Percentiles rank a stretch among this genome's conserved stretches.
These are phyloP conservation scores for Xylota sylvarum DNA, from an alignment of 2,888 invertebrate species.

Conservation along the genomic window DNA sequence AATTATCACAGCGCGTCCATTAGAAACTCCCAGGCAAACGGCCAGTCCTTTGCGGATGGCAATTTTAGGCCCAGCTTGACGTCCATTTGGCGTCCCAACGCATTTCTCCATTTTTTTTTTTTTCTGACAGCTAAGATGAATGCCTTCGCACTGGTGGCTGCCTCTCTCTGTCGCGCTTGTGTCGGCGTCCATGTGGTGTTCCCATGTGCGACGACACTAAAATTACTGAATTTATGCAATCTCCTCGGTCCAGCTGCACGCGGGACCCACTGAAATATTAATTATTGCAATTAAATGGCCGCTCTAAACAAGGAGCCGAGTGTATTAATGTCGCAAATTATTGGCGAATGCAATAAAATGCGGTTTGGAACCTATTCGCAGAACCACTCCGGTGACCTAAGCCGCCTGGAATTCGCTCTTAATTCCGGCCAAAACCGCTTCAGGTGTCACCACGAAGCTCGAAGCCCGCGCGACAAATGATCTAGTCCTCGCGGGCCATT, in stretches of 20 bases:
- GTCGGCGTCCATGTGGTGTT: not conserved
- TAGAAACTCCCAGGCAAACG: conserved; percentile 60
- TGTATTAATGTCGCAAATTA: conserved; percentile 74
- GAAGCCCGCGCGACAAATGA: conserved; percentile 58
- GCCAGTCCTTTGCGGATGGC: conserved; percentile 68
- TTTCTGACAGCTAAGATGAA: conserved; percentile 73
- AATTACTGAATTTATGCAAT: conserved; percentile 64
- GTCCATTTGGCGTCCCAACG: conserved; percentile 72
- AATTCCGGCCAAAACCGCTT: conserved; percentile 34
- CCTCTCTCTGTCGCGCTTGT: not conserved
- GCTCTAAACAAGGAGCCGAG: conserved; percentile 74
- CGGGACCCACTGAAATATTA: conserved; percentile 63
- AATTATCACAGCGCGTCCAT: conserved; percentile 66
- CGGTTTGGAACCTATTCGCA: conserved; percentile 31
- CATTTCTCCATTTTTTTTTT: conserved; percentile 44
- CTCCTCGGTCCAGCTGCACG: conserved; percentile 59
- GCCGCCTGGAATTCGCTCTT: conserved; percentile 60
- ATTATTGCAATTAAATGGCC: conserved; percentile 71
- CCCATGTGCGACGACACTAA: conserved; percentile 53
- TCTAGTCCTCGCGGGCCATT: conserved; percentile 47
- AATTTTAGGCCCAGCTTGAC: conserved; percentile 74
- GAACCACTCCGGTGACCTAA: conserved; percentile 58
- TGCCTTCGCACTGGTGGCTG: conserved; percentile 66
- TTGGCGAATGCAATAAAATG: conserved; percentile 62
- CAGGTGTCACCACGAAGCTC: conserved; percentile 38